phyloP scores from a whole-genome alignment of 2,888 invertebrate species.

The Zaprionus lineosus region DNA sequence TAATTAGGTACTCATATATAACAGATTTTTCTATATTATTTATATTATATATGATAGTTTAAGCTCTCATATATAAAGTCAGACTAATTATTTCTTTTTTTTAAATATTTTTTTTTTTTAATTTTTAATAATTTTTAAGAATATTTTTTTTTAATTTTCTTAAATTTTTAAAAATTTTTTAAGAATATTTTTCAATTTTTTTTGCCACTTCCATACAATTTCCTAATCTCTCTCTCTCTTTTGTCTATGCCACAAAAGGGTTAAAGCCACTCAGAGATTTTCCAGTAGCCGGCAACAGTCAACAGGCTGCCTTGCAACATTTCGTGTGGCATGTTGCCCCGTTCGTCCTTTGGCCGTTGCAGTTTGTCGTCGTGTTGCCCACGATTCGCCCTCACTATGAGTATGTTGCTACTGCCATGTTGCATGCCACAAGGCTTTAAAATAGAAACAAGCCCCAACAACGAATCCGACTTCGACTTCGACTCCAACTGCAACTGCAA shows the following conservation, averaged over 20 bases:
- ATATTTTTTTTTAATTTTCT: too few species aligned
- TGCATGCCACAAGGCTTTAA: conserved; percentile 45
- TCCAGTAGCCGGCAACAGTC: conserved; percentile 28
- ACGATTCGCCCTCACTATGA: conserved; percentile 26
- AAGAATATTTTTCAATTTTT: too few species aligned
- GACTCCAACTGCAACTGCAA: conserved; percentile 1
- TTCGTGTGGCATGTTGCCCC: conserved; percentile 24
- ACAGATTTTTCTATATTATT: too few species aligned
- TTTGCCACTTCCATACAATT: too few species aligned
- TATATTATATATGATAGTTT: too few species aligned
- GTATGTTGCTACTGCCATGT: conserved; percentile 52
- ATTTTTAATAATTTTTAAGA: too few species aligned
- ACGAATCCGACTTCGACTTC: too few species aligned
- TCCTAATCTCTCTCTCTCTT: neutral
- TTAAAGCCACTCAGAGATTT: conserved; percentile 17
- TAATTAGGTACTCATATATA: too few species aligned
- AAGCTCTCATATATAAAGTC: too few species aligned
- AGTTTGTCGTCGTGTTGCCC: conserved; percentile 49
- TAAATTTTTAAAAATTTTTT: too few species aligned
- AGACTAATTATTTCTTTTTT: neutral
- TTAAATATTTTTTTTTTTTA: neutral
- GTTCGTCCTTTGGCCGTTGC: conserved; percentile 37
- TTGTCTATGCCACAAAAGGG: conserved; percentile 20
- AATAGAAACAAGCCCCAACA: too few species aligned
- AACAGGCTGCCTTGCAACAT: conserved; percentile 61